These are phyloP conservation scores for Pseudonaja textilis DNA, from an alignment of 2,113 vertebrate species.

Conservation along the genomic window DNA sequence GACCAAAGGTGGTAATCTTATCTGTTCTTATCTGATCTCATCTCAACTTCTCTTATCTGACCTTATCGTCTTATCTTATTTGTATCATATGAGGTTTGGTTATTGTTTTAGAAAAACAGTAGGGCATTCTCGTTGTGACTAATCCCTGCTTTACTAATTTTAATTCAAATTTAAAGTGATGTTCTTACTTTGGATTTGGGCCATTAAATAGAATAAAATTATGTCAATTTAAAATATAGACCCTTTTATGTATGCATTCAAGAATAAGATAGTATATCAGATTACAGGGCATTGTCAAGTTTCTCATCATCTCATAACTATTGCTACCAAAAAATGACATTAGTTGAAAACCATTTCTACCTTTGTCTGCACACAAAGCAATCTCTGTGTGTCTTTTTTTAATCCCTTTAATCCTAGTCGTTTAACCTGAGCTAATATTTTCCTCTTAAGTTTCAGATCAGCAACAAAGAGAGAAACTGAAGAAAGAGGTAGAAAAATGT, in stretches of 20 bases:
- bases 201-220: not conserved
- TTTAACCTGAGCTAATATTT: constrained; percentile 33
- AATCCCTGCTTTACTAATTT: not conserved
- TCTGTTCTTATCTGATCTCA: not conserved
- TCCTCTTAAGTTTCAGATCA: constrained; percentile 84
- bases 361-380: not conserved
- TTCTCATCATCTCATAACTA: not conserved
- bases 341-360: not conserved
- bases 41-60: not conserved
- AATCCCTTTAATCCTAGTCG: not conserved
- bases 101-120: not conserved
- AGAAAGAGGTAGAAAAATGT: constrained; percentile 67
- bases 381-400: not conserved
- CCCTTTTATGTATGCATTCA: not conserved
- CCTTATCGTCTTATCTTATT: not conserved
- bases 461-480: constrained; percentile 77
- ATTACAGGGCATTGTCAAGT: not conserved
- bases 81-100: not conserved
- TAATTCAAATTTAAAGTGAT: not conserved
- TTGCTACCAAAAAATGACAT: not conserved
- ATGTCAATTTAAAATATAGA: not conserved
- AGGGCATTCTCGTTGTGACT: not conserved
- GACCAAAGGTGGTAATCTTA: not conserved
- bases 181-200: not conserved
- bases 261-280: not conserved